Base-by-base conservation (phyloP, 1,140 invertebrate species). In the Episyrphus balteatus region DNA sequence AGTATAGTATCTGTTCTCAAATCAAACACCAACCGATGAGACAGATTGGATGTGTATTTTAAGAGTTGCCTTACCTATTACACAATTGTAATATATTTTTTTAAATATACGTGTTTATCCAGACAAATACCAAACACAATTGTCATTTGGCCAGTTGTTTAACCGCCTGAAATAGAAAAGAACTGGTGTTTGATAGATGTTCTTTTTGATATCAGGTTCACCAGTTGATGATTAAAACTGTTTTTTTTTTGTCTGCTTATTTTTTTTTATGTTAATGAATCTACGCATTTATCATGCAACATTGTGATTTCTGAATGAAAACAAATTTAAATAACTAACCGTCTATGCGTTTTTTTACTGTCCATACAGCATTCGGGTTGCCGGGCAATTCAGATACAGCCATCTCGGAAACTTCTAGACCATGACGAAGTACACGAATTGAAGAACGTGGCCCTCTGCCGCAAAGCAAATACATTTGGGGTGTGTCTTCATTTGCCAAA, bases 291-390 rank as follows among this genome's bases (percentile, higher is more conserved):
- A 37, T 13, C 5, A 37, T 15, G 36, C 36, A 15, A 37, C 15
- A n/a, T 17, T 17, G 36, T 17, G 15, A 37, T 5, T 5, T 5
- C 36, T 37, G 15, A 14, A 11, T 17, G 13, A 15, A 5, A 13
- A 41, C 11, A 41, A 41, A 12, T 19, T 7, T 5, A 41, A 9
- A 41, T 12, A 14, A 68, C 65, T 65, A 52, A 68, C 66, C 66
- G 76, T 99, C 96, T 65, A 86, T 81, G 70, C 92, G 83, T 64
- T 86, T 81, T 69, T 97, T 95, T 1, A 99, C 95, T 31, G 97
- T 99, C 97, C 97, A 99, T 7, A 99, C 97, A 61, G 95, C 95
- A 75, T 97, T 99, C 10, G 97, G 97, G 69, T 95, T 98, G 68
- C 95, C 95, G 12, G 97, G 97, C 51, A 99, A 72, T 71, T 99